A percentile compares a stretch with the other conserved stretches of the same genome.
These are phyloP conservation scores for Minunthozetes semirufus DNA, from an alignment of 2,888 invertebrate genomes.

Conservation along the genomic window DNA sequence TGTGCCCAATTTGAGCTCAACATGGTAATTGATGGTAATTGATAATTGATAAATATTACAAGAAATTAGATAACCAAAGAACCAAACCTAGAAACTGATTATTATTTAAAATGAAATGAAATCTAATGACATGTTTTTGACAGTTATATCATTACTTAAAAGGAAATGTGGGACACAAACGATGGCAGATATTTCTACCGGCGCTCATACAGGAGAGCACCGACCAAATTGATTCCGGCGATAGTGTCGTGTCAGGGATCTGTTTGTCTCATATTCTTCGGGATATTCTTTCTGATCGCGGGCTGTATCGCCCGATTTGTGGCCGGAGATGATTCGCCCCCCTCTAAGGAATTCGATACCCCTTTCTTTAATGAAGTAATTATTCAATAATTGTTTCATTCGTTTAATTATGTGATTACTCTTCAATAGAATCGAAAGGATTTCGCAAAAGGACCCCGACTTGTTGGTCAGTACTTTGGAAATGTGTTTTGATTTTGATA, in stretches of 20 bases:
- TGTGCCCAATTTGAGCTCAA: too few species aligned
- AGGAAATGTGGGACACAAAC: background rate
- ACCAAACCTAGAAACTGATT: too few species aligned
- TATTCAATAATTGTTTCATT: background rate
- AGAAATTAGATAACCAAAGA: too few species aligned
- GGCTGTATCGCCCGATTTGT: background rate
- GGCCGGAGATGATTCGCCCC: background rate
- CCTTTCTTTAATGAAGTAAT: background rate
- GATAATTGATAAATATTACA: too few species aligned
- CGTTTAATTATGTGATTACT: background rate
- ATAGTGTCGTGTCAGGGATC: constrained; percentile 22
- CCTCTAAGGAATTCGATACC: background rate
- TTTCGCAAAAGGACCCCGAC: background rate
- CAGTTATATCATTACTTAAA: too few species aligned
- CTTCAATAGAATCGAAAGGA: background rate
- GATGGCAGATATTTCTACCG: background rate
- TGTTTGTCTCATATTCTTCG: constrained; percentile 6
- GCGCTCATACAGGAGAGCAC: constrained; percentile 6
- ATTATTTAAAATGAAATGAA: too few species aligned
- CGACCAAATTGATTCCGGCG: constrained; percentile 2
- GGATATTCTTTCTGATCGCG: constrained; percentile 7
- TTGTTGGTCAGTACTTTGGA: background rate
- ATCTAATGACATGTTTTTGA: too few species aligned
- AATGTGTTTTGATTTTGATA: background rate
- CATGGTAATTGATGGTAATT: too few species aligned